Percentiles rank a stretch among this genome's conserved stretches.
Evolutionary conservation across 1,140 invertebrate genomes (phyloP).

Genomic region (Nebria ingens): DNA sequence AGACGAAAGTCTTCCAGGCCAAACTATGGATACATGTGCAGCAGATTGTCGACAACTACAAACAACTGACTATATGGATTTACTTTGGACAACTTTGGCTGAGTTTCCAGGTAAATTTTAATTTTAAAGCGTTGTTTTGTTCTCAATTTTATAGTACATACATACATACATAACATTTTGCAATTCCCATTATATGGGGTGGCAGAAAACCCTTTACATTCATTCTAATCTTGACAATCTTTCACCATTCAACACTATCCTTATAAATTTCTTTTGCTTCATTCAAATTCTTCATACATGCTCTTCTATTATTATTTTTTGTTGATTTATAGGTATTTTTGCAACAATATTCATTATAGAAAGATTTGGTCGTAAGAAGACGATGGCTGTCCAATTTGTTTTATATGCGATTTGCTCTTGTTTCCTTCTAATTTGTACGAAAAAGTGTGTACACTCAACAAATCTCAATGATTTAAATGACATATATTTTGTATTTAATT

Average conservation of each 20-base stretch:
- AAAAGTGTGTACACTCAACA: slow-evolving; percentile 48
- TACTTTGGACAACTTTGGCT: slow-evolving; percentile 88
- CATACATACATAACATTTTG: slow-evolving; percentile 10
- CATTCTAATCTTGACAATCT: too few species aligned
- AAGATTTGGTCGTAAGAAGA: slow-evolving; percentile 80
- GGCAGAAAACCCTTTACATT: too few species aligned
- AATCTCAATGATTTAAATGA: slow-evolving; percentile 11
- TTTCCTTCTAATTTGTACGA: slow-evolving; percentile 64
- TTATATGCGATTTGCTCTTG: slow-evolving; percentile 75
- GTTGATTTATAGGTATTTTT: slow-evolving; percentile 79
- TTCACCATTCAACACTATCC: too few species aligned
- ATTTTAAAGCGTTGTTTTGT: slow-evolving; percentile 2
- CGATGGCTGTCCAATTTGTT: slow-evolving; percentile 88
- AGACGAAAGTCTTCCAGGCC: slow-evolving; percentile 25
- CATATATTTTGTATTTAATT: slow-evolving; percentile 9
- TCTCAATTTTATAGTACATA: slow-evolving; percentile 13
- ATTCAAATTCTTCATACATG: too few species aligned
- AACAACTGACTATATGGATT: slow-evolving; percentile 82
- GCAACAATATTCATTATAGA: slow-evolving; percentile 88
- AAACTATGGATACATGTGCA: slow-evolving; percentile 44
- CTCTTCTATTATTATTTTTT: slow-evolving; percentile 20
- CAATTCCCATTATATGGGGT: too few species aligned
- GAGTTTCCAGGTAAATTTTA: slow-evolving; percentile 79
- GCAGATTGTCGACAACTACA: slow-evolving; percentile 65
- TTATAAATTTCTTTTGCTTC: too few species aligned